phyloP scores from a whole-genome alignment of 2,113 vertebrate species.

The Siniperca knerii region DNA sequence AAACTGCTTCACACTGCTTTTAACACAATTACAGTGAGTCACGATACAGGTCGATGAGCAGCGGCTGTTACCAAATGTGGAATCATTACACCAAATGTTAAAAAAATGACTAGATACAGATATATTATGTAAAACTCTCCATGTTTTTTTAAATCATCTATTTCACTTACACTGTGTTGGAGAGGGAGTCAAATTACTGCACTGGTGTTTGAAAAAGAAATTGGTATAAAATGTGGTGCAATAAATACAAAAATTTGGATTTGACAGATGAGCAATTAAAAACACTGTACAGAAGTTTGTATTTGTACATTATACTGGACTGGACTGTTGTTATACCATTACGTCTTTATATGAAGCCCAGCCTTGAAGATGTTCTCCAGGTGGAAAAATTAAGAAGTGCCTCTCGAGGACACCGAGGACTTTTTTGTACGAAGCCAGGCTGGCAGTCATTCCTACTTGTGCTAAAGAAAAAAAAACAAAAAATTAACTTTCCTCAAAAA shows the following conservation, averaged over 20 bases:
- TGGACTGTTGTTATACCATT: constrained; percentile 63
- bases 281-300: constrained; percentile 83
- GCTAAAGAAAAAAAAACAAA: constrained; percentile 24
- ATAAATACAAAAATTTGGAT: constrained; percentile 79
- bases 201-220: constrained; percentile 80
- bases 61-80: constrained; percentile 74
- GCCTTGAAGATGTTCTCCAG: constrained; percentile 45
- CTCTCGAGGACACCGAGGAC: constrained; percentile 34
- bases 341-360: constrained; percentile 67
- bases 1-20: constrained; percentile 70
- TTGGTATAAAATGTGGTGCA: constrained; percentile 80
- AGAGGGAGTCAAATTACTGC: constrained; percentile 72
- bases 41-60: constrained; percentile 69
- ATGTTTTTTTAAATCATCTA: constrained; percentile 60
- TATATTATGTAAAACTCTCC: constrained; percentile 71
- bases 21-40: constrained; percentile 73
- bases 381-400: constrained; percentile 56
- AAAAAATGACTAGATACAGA: constrained; percentile 68
- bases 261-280: constrained; percentile 81
- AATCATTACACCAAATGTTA: constrained; percentile 80
- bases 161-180: constrained; percentile 61
- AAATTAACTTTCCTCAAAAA: constrained; percentile 42
- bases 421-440: constrained; percentile 42
- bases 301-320: constrained; percentile 78
- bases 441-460: constrained; percentile 66